Conservation (phyloP, 2,797 vertebrate genomes). For the Mormyrops boulengeri region DNA sequence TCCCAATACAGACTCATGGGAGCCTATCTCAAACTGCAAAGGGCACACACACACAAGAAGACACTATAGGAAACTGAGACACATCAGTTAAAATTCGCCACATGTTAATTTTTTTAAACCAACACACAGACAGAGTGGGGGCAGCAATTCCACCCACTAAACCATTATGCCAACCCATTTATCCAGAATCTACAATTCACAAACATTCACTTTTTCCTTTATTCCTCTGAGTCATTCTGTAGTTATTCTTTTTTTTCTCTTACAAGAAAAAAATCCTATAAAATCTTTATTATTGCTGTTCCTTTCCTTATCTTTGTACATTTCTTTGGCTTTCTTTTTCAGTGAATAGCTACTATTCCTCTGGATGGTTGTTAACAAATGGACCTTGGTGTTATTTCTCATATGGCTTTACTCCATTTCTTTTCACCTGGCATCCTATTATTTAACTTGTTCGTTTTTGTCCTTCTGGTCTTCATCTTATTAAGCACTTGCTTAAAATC, state of each 20-base stretch:
- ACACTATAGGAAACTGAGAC: not conserved
- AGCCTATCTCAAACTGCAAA: not conserved
- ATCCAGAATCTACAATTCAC: not conserved
- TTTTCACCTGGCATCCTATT: not conserved
- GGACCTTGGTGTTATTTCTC: not conserved
- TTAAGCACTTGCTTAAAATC: not conserved
- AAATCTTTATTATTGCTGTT: not conserved
- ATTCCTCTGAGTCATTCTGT: not conserved
- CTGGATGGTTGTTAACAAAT: not conserved
- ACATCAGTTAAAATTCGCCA: not conserved
- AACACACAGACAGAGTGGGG: not conserved
- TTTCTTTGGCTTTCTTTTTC: not conserved
- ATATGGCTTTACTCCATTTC: not conserved
- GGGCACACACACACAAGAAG: not conserved
- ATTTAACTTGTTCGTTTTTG: not conserved
- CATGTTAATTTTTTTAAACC: not conserved
- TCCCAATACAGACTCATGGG: not conserved
- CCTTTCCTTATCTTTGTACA: not conserved
- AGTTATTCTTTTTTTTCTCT: not conserved
- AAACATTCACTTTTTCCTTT: not conserved
- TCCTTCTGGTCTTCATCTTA: not conserved
- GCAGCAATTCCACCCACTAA: not conserved
- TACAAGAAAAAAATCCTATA: not conserved
- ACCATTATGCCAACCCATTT: not conserved
- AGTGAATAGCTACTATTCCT: not conserved